Conservation (phyloP, 64 coral and sea anemone species). For the Anthopleura sola region DNA sequence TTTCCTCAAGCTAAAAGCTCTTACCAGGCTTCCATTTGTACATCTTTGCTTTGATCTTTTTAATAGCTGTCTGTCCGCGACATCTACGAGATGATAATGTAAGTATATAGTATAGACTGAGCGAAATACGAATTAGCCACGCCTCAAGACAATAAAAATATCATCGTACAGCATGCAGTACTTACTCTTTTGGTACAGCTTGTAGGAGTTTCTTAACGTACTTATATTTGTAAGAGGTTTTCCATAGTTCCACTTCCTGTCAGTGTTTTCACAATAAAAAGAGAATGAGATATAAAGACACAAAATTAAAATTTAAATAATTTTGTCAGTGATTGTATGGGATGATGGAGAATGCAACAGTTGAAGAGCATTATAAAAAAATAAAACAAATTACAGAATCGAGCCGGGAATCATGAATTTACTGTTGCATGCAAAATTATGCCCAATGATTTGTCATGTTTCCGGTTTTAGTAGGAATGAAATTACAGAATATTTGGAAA, state of each 20-base stretch:
- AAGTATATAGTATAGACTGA: not conserved
- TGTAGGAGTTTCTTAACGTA: constrained; percentile 49
- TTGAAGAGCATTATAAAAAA: too few species aligned
- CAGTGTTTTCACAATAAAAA: not conserved
- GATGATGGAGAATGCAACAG: too few species aligned
- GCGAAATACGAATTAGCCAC: too few species aligned
- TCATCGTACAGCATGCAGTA: not conserved
- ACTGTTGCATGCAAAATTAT: too few species aligned
- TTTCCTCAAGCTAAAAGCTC: not conserved
- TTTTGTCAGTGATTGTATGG: too few species aligned
- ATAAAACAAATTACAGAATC: too few species aligned
- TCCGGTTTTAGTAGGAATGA: too few species aligned
- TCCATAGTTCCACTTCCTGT: constrained; percentile 49
- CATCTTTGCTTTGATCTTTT: not conserved
- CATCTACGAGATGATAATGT: not conserved
- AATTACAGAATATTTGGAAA: too few species aligned
- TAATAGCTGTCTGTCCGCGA: not conserved
- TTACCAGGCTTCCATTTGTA: constrained; percentile 19
- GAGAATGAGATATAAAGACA: not conserved
- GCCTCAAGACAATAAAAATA: too few species aligned
- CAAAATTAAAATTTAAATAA: not conserved
- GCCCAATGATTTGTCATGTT: too few species aligned
- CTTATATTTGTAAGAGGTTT: constrained; percentile 40
- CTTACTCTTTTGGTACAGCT: constrained; percentile 36
- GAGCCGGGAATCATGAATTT: too few species aligned